A percentile compares a stretch with the other conserved stretches of the same genome.
These are phyloP conservation scores for Rhodophaea formosa DNA, from an alignment of 2,888 invertebrate species.

Conservation along the genomic window DNA sequence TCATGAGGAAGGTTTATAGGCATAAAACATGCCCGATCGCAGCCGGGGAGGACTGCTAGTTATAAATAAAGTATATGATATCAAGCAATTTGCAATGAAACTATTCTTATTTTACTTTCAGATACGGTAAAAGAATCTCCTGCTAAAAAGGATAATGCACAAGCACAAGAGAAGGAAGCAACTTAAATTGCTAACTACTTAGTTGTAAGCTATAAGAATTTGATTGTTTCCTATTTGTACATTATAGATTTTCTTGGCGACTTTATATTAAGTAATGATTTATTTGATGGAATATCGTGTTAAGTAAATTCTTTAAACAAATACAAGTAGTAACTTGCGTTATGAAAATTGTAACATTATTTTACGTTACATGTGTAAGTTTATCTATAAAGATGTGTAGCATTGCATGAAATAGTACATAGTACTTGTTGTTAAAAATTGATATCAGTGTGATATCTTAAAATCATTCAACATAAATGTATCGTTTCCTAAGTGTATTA, in stretches of 20 bases:
- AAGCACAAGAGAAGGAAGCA: slow-evolving; percentile 50
- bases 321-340: neutral
- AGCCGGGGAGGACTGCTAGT: no score
- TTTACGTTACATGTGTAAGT: neutral
- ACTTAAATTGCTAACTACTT: slow-evolving; percentile 12
- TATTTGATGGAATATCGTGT: neutral
- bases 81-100: slow-evolving; percentile 14
- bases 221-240: neutral
- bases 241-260: neutral
- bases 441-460: neutral
- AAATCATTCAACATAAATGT: neutral
- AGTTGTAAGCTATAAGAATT: neutral
- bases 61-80: no score
- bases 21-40: no score
- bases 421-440: neutral
- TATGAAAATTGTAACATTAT: neutral
- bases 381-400: neutral
- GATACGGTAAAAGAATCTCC: slow-evolving; percentile 51
- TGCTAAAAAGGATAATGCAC: slow-evolving; percentile 43
- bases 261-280: neutral
- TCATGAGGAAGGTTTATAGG: no score
- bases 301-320: neutral
- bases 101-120: slow-evolving; percentile 33
- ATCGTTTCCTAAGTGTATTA: neutral
- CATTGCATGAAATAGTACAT: slow-evolving; percentile 9